A percentile compares a stretch with the other conserved stretches of the same genome.
phyloP scores from a whole-genome alignment of 2,113 vertebrate genomes.

The Rhinoptilus africanus region DNA sequence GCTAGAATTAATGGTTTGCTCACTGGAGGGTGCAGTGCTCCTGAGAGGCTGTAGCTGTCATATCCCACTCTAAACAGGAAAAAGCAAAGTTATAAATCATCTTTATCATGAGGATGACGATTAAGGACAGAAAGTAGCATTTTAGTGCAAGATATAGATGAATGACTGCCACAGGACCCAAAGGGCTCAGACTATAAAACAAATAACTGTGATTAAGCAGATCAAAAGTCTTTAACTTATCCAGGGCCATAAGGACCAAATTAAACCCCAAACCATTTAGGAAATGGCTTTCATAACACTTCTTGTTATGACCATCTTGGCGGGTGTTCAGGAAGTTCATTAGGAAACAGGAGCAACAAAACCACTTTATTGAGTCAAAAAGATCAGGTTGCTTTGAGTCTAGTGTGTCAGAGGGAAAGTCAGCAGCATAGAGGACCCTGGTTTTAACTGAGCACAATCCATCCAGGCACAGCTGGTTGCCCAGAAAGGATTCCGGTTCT shows the following conservation, averaged over 20 bases:
- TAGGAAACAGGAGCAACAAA: slow-evolving; percentile 6
- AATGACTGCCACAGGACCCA: background rate
- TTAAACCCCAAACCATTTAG: slow-evolving; percentile 39
- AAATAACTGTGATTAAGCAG: slow-evolving; percentile 42
- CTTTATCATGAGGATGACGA: background rate
- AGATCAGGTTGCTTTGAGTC: background rate
- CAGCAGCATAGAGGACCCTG: background rate
- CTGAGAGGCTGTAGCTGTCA: slow-evolving; percentile 34
- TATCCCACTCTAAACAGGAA: background rate
- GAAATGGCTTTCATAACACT: slow-evolving; percentile 27
- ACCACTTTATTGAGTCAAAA: background rate
- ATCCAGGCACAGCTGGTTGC: background rate
- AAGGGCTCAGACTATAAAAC: slow-evolving; percentile 37
- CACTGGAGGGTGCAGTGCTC: background rate
- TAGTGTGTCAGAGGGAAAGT: background rate
- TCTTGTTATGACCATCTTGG: slow-evolving; percentile 19
- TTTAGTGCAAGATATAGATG: background rate
- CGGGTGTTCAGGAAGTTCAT: slow-evolving; percentile 2
- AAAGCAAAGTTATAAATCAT: slow-evolving; percentile 41
- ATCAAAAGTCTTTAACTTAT: slow-evolving; percentile 47
- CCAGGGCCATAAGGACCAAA: slow-evolving; percentile 5
- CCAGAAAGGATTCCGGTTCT: background rate
- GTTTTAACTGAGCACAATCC: background rate
- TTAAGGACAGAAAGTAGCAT: background rate
- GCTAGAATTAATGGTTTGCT: slow-evolving; percentile 30